Evolutionary conservation across 2,797 vertebrate species (phyloP), one percentile per base, ranked within the genome.

Genomic region (Anguilla marmorata): DNA sequence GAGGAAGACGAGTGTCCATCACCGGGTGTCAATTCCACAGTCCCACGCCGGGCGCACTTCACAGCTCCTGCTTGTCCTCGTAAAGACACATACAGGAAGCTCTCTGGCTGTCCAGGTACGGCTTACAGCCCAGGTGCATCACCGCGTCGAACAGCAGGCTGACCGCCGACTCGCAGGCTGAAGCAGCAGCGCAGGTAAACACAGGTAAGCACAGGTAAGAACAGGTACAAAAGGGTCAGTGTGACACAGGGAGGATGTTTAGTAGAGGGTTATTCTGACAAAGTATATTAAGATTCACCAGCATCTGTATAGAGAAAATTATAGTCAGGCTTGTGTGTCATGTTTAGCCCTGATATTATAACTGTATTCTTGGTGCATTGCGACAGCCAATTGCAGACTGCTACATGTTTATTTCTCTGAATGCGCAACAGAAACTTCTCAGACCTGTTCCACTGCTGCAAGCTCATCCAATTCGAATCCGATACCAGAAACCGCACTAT

Each of bases 101-200:
- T 86, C 97, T 95, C 92, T 99, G 99, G 90, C 98, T 98, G 91
- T 99, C 99, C 96, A 99, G 95, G 94, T 98, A 99, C 0, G 99
- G 99, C 84, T 99, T 99, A 91, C 98, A 99, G 89, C 99, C 99
- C 92, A 99, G 89, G 90, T 99, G 98, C 94, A 99, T 98, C 21
- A 99, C 98, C 0, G 97, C 96, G 89, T 99, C 98, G 86, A 99
- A 99, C 87, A 99, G 91, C 90, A 99, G 94, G 33, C 96, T 97
- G 91, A 99, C 97, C 0, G 98, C 93, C 1, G 97, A 97, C 90
- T 99, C 97, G 91, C 99, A 99, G 0, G 98, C 98, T 99, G 96
- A 60, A 91, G 56, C 37, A n/a, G 45, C 89, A 45, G 83, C 14
- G 72, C 85, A 76, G 89, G 27, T 82, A 80, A 86, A 56, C 58